Percentiles rank a stretch among this genome's conserved stretches.
Evolutionary conservation across 2,113 vertebrate species (phyloP).

Genomic region (Gavia stellata): DNA sequence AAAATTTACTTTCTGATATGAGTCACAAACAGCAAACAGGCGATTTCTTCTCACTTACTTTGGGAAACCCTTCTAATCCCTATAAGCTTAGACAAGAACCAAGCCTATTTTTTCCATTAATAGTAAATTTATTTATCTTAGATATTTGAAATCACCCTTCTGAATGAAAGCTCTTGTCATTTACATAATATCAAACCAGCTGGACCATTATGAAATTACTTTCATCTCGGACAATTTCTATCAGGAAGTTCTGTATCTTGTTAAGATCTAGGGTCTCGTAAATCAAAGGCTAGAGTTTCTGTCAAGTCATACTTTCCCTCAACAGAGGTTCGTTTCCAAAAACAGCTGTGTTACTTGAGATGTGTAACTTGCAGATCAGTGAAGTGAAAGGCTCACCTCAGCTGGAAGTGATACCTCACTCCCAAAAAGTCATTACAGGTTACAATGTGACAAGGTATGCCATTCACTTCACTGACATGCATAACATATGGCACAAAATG

Average conservation of each 20-base stretch:
- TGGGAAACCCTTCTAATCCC: not conserved
- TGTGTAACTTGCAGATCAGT: not conserved
- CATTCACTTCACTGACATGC: not conserved
- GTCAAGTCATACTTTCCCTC: not conserved
- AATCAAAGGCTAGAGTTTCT: not conserved
- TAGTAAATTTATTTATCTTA: not conserved
- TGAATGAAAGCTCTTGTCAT: not conserved
- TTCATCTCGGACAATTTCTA: not conserved
- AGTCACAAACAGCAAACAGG: not conserved
- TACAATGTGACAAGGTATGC: conserved; percentile 1
- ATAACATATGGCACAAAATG: conserved; percentile 21
- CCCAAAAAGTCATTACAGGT: not conserved
- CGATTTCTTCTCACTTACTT: not conserved
- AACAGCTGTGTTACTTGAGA: not conserved
- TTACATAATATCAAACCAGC: not conserved
- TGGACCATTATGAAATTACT: not conserved
- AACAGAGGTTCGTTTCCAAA: not conserved
- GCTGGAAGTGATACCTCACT: conserved; percentile 32
- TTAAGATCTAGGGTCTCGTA: not conserved
- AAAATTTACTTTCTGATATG: not conserved
- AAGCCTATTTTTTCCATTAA: not conserved
- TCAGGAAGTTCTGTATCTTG: not conserved
- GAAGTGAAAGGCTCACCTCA: conserved; percentile 34
- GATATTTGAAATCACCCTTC: not conserved
- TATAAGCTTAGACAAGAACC: not conserved